Base-by-base conservation (phyloP, 2,888 invertebrate genomes). In the Brachyopa scutellaris region DNA sequence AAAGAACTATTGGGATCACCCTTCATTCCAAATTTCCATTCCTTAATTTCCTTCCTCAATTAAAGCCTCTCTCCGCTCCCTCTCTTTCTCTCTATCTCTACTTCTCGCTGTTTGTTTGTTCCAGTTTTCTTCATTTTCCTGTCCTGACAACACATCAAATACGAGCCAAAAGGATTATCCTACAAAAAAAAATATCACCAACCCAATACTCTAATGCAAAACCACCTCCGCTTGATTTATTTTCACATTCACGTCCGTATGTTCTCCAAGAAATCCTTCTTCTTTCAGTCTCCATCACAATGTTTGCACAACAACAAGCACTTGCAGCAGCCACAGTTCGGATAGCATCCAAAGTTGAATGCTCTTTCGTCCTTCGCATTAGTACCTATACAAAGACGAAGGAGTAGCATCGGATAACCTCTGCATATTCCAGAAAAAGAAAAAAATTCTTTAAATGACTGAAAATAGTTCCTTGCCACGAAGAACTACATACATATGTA, bases 111-210 rank as follows among this genome's bases (percentile, higher is more conserved):
- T n/a, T 59, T 59, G 51, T 66, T 59, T 66, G 74, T 69, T 49
- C 42, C 59, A 69, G 55, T 80, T 80, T 38, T 80, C 49, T 69
- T 80, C 66, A 66, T 55, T 72, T 70, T 77, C 47, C 77, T 17
- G 40, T 72, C 70, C 77, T 72, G 77, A 66, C 70, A 77, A 70
- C 77, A 66, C 82, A 77, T 82, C 82, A 77, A 82, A 82, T 77
- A 64, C 51, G 26, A 66, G 40, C 61, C 42, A 59, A 74, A 77
- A 77, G 70, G 77, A 82, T 77, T 33, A 82, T 61, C 64, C 51
- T 38, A 9, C 49, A 61, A 51, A 64, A 4, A 42, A 73, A 29
- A 38, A 70, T 38, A 29, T 9, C 36, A 49, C 57, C 19, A 26
- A 26, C 31, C 31, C 29, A 2, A n/a, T 33, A 8, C 9, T 40